Percentiles rank a stretch among this genome's conserved stretches.
These are phyloP conservation scores for Zaprionus vittiger DNA, from an alignment of 1,140 invertebrate species.

Conservation along the genomic window DNA sequence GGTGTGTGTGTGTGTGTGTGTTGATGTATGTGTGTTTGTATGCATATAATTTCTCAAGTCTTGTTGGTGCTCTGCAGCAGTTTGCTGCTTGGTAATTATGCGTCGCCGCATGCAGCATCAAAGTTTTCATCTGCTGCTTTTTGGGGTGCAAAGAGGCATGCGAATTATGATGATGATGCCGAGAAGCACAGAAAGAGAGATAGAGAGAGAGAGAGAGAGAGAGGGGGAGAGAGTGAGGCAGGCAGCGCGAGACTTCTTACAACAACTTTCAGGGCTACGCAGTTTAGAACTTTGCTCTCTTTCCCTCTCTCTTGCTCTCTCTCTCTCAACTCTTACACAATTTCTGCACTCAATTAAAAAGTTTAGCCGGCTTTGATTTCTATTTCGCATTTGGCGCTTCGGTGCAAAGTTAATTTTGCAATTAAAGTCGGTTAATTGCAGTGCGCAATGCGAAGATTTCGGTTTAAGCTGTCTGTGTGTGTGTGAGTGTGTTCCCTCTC, in stretches of 20 bases:
- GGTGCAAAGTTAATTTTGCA: conserved; percentile 51
- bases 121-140: conserved; percentile 40
- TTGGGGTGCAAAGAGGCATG: conserved; percentile 55
- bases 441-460: conserved; percentile 31
- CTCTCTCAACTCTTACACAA: conserved; percentile 20
- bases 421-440: conserved; percentile 60
- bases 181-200: conserved; percentile 4
- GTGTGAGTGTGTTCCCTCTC: conserved; percentile 1
- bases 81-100: conserved; percentile 72
- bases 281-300: conserved; percentile 28
- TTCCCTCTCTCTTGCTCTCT: background rate
- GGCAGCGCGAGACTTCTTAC: conserved; percentile 3
- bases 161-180: conserved; percentile 67
- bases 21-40: background rate
- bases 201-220: background rate
- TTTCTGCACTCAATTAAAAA: conserved; percentile 55
- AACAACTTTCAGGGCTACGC: conserved; percentile 24
- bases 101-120: conserved; percentile 52
- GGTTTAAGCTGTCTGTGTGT: conserved; percentile 14
- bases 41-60: conserved; percentile 58
- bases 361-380: conserved; percentile 47
- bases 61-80: conserved; percentile 40
- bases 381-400: conserved; percentile 27
- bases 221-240: background rate
- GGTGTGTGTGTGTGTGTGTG: conserved; percentile 1